A percentile compares a stretch with the other conserved stretches of the same genome.
Conservation (phyloP, 2,797 vertebrate species). For the Sandelia bainsii region DNA sequence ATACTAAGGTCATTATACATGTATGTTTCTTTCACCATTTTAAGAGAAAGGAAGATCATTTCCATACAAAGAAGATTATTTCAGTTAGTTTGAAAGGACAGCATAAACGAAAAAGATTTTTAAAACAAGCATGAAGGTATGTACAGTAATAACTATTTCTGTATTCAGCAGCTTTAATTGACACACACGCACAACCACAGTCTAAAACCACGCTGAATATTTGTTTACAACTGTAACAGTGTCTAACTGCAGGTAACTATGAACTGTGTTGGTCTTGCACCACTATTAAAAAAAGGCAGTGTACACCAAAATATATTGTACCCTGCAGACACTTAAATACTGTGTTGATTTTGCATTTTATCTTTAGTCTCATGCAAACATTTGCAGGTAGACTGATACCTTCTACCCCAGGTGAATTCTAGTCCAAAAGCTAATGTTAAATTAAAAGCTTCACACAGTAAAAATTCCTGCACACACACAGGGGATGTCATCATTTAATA, state of each 20-base stretch:
- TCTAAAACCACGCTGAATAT: not conserved
- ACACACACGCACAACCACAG: not conserved
- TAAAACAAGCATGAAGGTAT: not conserved
- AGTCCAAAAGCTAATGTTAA: not conserved
- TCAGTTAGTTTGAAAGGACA: not conserved
- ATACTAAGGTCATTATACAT: slow-evolving; percentile 8
- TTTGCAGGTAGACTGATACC: not conserved
- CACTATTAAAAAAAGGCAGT: not conserved
- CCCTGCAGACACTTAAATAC: not conserved
- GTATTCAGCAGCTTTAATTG: not conserved
- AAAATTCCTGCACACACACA: not conserved
- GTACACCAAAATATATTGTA: not conserved
- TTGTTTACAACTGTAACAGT: not conserved
- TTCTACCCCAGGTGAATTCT: not conserved
- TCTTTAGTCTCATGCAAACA: not conserved
- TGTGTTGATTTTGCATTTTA: not conserved
- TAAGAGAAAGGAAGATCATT: not conserved
- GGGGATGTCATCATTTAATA: not conserved
- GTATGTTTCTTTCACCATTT: slow-evolving; percentile 2
- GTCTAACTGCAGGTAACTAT: not conserved
- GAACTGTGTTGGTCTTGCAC: no score
- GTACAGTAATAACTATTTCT: slow-evolving; percentile 8
- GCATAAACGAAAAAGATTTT: not conserved
- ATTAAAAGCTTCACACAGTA: not conserved
- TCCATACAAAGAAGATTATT: not conserved